phyloP scores from a whole-genome alignment of 2,888 invertebrate genomes.

The Heliconius charithonia region DNA sequence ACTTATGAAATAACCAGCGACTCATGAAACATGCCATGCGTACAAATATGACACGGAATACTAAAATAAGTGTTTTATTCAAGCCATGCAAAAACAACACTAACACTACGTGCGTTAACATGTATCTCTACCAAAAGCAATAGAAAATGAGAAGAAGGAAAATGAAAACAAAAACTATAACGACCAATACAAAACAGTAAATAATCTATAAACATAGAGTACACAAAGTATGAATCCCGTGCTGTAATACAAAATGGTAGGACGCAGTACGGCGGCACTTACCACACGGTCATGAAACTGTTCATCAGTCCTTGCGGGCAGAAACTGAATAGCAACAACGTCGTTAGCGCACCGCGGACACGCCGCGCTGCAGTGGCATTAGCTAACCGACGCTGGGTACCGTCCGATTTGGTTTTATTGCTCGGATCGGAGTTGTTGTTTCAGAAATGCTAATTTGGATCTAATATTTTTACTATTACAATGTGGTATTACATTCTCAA shows the following conservation, averaged over 20 bases:
- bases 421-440: not conserved
- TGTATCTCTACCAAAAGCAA: not conserved
- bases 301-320: constrained; percentile 94
- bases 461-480: not conserved
- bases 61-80: not conserved
- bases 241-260: constrained; percentile 44
- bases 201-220: not conserved
- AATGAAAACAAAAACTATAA: not conserved
- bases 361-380: constrained; percentile 64
- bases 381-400: constrained; percentile 52
- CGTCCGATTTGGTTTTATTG: not conserved
- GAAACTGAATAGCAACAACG: constrained; percentile 88
- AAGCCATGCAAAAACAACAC: not conserved
- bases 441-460: not conserved
- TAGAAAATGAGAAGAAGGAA: not conserved
- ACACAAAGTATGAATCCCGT: constrained; percentile 39
- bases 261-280: constrained; percentile 82
- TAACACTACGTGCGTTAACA: constrained; percentile 10
- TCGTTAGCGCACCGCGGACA: constrained; percentile 63
- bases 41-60: not conserved
- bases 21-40: constrained; percentile 9
- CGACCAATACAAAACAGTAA: not conserved
- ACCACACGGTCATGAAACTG: constrained; percentile 94
- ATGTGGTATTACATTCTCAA: not conserved
- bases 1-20: not conserved